A percentile compares a stretch with the other conserved stretches of the same genome.
Evolutionary conservation across 2,888 invertebrate genomes (phyloP).

Genomic region (Drosophila mulleri): DNA sequence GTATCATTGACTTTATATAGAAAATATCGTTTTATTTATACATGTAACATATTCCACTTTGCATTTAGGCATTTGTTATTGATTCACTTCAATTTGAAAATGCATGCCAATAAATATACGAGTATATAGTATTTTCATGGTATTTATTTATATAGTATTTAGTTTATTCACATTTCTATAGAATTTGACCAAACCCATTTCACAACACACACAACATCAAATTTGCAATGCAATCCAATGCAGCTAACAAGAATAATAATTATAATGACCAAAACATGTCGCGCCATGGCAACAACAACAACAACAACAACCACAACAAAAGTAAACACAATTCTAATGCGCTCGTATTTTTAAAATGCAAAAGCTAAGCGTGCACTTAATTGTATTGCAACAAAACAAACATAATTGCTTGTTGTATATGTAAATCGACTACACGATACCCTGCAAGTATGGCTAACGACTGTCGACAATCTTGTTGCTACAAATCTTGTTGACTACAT

Average conservation of each 20-base stretch:
- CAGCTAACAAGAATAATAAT: slow-evolving; percentile 45
- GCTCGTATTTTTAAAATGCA: slow-evolving; percentile 62
- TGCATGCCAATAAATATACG: background rate
- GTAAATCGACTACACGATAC: background rate
- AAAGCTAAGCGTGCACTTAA: slow-evolving; percentile 58
- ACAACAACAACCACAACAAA: slow-evolving; percentile 9
- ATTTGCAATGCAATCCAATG: slow-evolving; percentile 55
- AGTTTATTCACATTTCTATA: slow-evolving; percentile 4
- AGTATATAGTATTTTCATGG: background rate
- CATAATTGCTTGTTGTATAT: slow-evolving; percentile 2
- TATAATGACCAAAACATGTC: slow-evolving; percentile 74
- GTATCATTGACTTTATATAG: background rate
- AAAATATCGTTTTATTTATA: background rate
- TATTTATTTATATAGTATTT: slow-evolving; percentile 9
- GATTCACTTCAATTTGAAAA: background rate
- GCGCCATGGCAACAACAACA: slow-evolving; percentile 54
- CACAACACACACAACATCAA: slow-evolving; percentile 23
- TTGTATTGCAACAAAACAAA: slow-evolving; percentile 37
- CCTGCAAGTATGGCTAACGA: background rate
- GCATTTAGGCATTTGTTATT: background rate
- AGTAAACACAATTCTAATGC: slow-evolving; percentile 26
- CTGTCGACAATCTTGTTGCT: background rate
- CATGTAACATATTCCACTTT: background rate
- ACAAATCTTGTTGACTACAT: background rate
- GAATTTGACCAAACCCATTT: slow-evolving; percentile 24